These are phyloP conservation scores for Catharus bicknelli DNA, from an alignment of 2,113 vertebrate genomes.

Conservation along the genomic window DNA sequence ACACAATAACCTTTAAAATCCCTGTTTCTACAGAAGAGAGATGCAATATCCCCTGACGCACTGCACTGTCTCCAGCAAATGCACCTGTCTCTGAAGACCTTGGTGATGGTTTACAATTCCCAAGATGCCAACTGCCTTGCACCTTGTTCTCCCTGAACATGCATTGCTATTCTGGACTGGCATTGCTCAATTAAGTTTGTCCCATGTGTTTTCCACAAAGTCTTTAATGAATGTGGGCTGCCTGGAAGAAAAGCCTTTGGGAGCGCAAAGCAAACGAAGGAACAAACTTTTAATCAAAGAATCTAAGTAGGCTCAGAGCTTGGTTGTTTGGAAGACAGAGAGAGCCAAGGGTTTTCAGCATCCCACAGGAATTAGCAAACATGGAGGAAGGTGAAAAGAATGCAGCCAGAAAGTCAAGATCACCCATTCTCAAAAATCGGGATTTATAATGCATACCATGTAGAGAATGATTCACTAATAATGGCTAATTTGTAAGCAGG, in stretches of 20 bases:
- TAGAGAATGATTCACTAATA: not conserved
- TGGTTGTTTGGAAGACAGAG: not conserved
- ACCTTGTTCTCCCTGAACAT: not conserved
- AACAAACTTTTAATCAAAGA: slow-evolving; percentile 60
- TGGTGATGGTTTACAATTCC: not conserved
- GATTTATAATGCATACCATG: not conserved
- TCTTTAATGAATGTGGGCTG: slow-evolving; percentile 47
- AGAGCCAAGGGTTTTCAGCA: not conserved
- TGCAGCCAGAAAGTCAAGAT: not conserved
- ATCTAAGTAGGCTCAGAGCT: not conserved
- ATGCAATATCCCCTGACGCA: not conserved
- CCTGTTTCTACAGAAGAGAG: not conserved
- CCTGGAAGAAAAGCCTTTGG: slow-evolving; percentile 50
- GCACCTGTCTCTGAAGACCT: not conserved
- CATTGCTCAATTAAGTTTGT: not conserved
- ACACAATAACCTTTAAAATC: slow-evolving; percentile 8
- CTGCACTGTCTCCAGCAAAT: not conserved
- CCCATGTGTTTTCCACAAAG: slow-evolving; percentile 13
- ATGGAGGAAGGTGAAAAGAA: not conserved
- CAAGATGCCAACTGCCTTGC: not conserved
- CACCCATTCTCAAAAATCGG: not conserved
- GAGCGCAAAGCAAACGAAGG: slow-evolving; percentile 31
- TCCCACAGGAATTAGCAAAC: not conserved
- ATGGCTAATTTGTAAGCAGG: not conserved
- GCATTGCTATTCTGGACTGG: slow-evolving; percentile 9